Evolutionary conservation across 2,888 invertebrate genomes (phyloP).

Genomic region (Scaptomyza tumidula): DNA sequence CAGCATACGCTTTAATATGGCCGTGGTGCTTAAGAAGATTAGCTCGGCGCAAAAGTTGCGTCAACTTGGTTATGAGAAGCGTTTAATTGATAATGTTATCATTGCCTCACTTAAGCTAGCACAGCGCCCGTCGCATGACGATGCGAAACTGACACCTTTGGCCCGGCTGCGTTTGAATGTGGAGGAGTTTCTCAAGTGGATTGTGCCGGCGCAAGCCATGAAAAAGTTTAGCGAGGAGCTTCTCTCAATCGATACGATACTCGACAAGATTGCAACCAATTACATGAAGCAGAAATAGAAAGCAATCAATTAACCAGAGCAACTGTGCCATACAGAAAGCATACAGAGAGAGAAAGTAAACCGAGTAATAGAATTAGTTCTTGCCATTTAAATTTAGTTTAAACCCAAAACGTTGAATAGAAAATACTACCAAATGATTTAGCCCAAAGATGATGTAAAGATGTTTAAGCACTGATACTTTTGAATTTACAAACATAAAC

Average conservation of each 20-base stretch:
- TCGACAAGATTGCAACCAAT: constrained; percentile 86
- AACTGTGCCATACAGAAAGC: constrained; percentile 62
- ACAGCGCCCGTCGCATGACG: constrained; percentile 88
- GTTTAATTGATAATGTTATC: constrained; percentile 92
- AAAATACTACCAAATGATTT: constrained; percentile 64
- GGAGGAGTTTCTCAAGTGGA: constrained; percentile 91
- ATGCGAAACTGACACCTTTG: constrained; percentile 86
- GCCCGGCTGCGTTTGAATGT: constrained; percentile 90
- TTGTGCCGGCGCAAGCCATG: constrained; percentile 92
- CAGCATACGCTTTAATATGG: constrained; percentile 91
- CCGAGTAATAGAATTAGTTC: constrained; percentile 57
- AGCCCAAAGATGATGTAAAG: constrained; percentile 68
- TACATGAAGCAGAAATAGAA: constrained; percentile 82
- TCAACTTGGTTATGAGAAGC: constrained; percentile 90
- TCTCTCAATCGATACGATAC: constrained; percentile 90
- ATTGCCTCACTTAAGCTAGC: constrained; percentile 91
- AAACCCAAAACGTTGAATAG: constrained; percentile 35
- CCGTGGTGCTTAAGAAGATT: constrained; percentile 92
- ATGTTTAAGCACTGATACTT: constrained; percentile 35
- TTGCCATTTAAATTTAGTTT: constrained; percentile 69
- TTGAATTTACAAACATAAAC: constrained; percentile 38
- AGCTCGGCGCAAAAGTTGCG: constrained; percentile 91
- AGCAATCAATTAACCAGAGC: constrained; percentile 7
- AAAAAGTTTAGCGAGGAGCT: constrained; percentile 90
- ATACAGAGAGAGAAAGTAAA: constrained; percentile 18